A percentile compares a stretch with the other conserved stretches of the same genome.
Conservation (phyloP, 2,113 vertebrate genomes). For the Dipodomys merriami region DNA sequence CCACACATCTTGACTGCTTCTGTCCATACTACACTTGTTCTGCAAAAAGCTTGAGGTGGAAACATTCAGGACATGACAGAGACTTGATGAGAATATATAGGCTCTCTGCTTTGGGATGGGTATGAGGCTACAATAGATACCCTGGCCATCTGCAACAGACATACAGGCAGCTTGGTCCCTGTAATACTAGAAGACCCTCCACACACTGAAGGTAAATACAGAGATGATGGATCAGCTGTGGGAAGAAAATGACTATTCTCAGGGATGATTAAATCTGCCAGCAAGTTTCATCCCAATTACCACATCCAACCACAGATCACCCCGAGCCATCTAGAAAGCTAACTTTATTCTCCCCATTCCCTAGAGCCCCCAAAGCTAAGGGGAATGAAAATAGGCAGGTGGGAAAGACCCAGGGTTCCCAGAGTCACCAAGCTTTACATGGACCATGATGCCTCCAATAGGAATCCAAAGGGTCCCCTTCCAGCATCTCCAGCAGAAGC, state of each 20-base stretch:
- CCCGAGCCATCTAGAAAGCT: neutral
- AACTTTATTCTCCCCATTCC: slow-evolving; percentile 40
- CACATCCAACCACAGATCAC: neutral
- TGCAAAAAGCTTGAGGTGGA: slow-evolving; percentile 1
- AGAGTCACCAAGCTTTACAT: neutral
- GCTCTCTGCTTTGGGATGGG: neutral
- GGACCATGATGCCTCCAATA: neutral
- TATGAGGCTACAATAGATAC: neutral
- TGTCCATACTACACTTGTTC: neutral
- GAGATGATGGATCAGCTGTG: neutral
- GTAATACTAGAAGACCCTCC: slow-evolving; percentile 44
- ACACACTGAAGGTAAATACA: neutral
- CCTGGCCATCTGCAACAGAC: neutral
- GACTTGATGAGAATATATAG: neutral
- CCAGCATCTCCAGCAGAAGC: slow-evolving; percentile 28
- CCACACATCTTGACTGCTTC: neutral
- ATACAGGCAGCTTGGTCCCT: slow-evolving; percentile 20
- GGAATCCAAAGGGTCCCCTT: slow-evolving; percentile 12
- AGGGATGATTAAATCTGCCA: neutral
- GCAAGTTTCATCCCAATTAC: neutral
- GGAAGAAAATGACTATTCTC: slow-evolving; percentile 6
- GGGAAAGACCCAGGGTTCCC: slow-evolving; percentile 1
- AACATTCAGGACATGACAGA: neutral
- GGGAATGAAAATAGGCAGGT: slow-evolving; percentile 35
- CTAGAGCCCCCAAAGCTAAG: slow-evolving; percentile 40